A percentile compares a stretch with the other conserved stretches of the same genome.
Evolutionary conservation across 2,888 invertebrate species (phyloP).

Genomic region (Dryadula phaetusa): DNA sequence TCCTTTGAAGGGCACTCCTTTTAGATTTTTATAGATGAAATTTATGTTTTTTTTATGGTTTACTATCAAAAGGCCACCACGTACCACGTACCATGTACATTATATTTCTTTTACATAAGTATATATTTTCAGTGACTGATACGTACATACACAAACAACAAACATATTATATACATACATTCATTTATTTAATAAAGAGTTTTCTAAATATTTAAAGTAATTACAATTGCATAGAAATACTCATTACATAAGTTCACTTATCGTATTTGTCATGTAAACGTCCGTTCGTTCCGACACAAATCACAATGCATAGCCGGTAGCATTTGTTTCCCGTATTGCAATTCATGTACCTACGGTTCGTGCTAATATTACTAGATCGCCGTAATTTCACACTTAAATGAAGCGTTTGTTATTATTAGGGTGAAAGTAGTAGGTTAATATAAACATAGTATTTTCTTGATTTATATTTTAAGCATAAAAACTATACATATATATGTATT

Average conservation of each 20-base stretch:
- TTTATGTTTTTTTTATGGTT: constrained; percentile 12
- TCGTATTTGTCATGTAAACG: constrained; percentile 42
- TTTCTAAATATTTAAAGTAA: constrained; percentile 18
- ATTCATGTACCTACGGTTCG: constrained; percentile 28
- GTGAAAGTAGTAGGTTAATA: constrained; percentile 20
- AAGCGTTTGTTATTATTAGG: constrained; percentile 50
- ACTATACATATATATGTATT: background rate
- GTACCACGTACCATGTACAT: background rate
- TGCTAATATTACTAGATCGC: constrained; percentile 42
- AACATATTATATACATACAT: background rate
- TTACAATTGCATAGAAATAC: background rate
- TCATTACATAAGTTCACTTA: constrained; percentile 30
- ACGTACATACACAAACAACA: too few relatives aligned
- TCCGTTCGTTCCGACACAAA: constrained; percentile 45
- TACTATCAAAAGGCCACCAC: constrained; percentile 20
- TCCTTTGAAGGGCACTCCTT: constrained; percentile 69
- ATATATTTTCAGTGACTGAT: background rate
- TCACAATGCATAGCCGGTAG: constrained; percentile 37
- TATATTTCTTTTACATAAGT: background rate
- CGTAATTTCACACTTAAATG: constrained; percentile 54
- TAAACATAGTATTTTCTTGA: background rate
- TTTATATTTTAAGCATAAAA: background rate
- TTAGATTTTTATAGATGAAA: constrained; percentile 42
- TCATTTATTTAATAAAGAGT: background rate
- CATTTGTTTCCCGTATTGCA: constrained; percentile 40